Conservation (phyloP, 2,888 invertebrate species). For the Anticlea derivata region DNA sequence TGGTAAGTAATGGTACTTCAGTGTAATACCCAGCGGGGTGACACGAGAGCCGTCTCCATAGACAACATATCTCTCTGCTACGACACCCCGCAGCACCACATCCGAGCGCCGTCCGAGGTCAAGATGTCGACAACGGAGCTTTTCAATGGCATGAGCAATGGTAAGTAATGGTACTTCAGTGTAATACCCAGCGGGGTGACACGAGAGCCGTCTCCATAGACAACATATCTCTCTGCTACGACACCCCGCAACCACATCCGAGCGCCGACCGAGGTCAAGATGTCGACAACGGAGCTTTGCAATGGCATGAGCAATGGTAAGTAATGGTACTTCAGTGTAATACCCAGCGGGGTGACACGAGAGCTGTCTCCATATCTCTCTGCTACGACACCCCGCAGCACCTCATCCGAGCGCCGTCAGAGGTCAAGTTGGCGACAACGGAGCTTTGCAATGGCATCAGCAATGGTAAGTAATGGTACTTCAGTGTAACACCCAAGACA, state of each 20-base stretch:
- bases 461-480: constrained; percentile 7
- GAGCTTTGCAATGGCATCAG: constrained; percentile 55
- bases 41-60: constrained; percentile 85
- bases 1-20: constrained; percentile 1
- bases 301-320: constrained; percentile 34
- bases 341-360: constrained; percentile 72
- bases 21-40: constrained; percentile 63
- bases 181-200: constrained; percentile 68
- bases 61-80: constrained; percentile 85
- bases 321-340: neutral
- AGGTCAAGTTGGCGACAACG: constrained; percentile 61
- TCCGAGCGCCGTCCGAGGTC: constrained; percentile 71
- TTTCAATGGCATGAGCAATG: constrained; percentile 44
- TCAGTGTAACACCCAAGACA: no score
- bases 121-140: constrained; percentile 63
- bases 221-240: constrained; percentile 83
- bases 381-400: constrained; percentile 72
- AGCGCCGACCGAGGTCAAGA: constrained; percentile 72
- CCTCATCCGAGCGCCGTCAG: constrained; percentile 69
- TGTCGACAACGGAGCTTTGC: constrained; percentile 62
- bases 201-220: constrained; percentile 86
- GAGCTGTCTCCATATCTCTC: constrained; percentile 85
- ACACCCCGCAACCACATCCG: constrained; percentile 63
- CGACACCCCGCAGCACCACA: constrained; percentile 65
- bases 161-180: constrained; percentile 1